Conservation (phyloP, 37 sponge, comb jelly and placozoan genomes). For the Bolinopsis microptera region DNA sequence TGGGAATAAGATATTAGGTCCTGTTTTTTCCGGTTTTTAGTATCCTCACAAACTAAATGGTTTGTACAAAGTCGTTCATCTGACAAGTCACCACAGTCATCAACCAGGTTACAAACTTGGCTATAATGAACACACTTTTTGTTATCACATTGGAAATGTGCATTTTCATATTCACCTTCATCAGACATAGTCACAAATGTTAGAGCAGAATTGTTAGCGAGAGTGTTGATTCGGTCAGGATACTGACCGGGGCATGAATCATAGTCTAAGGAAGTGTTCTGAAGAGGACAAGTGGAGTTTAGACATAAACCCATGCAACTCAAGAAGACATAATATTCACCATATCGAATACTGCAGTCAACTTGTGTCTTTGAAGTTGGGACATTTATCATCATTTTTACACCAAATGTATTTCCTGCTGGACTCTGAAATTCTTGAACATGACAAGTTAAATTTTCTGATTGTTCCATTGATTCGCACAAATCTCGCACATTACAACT, state of each 20-base stretch:
- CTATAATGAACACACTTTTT: neutral
- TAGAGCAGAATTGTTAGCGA: neutral
- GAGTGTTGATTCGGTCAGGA: neutral
- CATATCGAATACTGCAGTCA: neutral
- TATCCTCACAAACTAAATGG: neutral
- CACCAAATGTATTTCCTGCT: neutral
- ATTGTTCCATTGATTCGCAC: neutral
- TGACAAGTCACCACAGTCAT: neutral
- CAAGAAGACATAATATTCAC: neutral
- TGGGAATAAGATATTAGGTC: neutral
- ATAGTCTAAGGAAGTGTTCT: neutral
- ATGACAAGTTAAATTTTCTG: no score
- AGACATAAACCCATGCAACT: neutral
- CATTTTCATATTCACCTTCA: neutral
- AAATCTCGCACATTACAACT: neutral
- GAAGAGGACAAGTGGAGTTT: neutral
- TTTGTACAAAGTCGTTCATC: neutral
- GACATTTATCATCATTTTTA: neutral
- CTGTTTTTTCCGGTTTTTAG: neutral
- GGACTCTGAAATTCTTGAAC: no score
- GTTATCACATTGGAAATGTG: neutral
- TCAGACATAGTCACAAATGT: neutral
- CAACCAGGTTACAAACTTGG: neutral
- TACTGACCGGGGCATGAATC: neutral
- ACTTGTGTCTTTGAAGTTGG: neutral